These are phyloP conservation scores for Drosophila bifasciata DNA, from an alignment of 1,140 invertebrate species.

Conservation along the genomic window DNA sequence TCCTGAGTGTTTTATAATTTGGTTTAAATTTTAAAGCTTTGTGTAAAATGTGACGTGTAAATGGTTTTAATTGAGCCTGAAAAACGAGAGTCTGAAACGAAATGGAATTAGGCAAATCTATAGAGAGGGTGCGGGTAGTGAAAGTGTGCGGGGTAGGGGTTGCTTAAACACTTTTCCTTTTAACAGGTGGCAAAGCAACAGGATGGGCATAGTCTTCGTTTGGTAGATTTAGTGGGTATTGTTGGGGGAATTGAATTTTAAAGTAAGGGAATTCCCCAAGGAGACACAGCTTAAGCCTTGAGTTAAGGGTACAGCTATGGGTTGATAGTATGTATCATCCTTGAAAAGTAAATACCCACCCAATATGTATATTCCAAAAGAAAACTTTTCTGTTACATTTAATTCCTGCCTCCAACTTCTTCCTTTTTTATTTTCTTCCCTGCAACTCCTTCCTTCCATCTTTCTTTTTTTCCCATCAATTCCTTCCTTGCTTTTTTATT, in stretches of 20 bases:
- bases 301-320: too few species aligned
- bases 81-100: conserved; percentile 64
- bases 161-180: conserved; percentile 18
- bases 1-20: conserved; percentile 66
- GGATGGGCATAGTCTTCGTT: conserved; percentile 3
- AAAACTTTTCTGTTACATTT: too few species aligned
- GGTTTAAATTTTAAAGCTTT: conserved; percentile 69
- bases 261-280: too few species aligned
- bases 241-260: too few species aligned
- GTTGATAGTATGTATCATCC: too few species aligned
- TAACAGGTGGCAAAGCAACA: conserved; percentile 27
- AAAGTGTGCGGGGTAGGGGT: conserved; percentile 1
- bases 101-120: conserved; percentile 63
- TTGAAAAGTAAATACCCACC: too few species aligned
- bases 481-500: not conserved
- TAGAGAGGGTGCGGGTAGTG: not conserved
- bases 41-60: conserved; percentile 73
- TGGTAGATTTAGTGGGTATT: too few species aligned
- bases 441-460: not conserved
- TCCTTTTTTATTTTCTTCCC: not conserved
- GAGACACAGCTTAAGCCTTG: too few species aligned
- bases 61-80: conserved; percentile 78
- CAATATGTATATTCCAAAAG: too few species aligned
- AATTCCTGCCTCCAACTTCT: too few species aligned
- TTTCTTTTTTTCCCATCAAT: too few species aligned